Conservation (phyloP, 2,113 vertebrate genomes). For the Sinocyclocheilus rhinocerous region DNA sequence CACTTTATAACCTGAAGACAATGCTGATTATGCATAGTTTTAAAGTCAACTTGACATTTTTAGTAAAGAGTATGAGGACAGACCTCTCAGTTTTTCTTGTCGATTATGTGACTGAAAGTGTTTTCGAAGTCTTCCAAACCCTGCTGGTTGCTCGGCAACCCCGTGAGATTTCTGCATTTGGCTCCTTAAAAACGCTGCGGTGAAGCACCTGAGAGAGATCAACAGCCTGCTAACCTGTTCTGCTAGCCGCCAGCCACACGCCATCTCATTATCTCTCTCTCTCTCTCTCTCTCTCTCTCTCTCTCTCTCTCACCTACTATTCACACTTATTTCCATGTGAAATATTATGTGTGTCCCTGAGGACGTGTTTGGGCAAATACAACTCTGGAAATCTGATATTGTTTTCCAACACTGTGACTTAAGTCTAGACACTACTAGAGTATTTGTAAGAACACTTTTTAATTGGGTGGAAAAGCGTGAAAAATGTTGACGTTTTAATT, state of each 20-base stretch:
- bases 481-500: neutral
- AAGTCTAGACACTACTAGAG: neutral
- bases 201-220: constrained; percentile 39
- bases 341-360: neutral
- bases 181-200: neutral
- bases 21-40: neutral
- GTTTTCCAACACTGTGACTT: neutral
- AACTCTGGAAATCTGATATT: neutral
- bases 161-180: constrained; percentile 12
- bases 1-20: neutral
- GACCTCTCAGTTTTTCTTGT: neutral
- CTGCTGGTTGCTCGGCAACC: constrained; percentile 20
- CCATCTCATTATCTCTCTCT: neutral
- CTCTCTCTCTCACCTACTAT: neutral
- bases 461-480: neutral
- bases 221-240: neutral
- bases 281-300: neutral
- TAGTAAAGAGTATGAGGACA: neutral
- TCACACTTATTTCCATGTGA: constrained; percentile 26
- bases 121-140: neutral
- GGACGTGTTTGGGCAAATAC: neutral
- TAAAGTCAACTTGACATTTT: neutral
- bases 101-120: neutral
- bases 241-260: neutral
- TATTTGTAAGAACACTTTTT: neutral